These are phyloP conservation scores for Jacana jacana DNA, from an alignment of 2,113 vertebrate genomes.

Conservation along the genomic window DNA sequence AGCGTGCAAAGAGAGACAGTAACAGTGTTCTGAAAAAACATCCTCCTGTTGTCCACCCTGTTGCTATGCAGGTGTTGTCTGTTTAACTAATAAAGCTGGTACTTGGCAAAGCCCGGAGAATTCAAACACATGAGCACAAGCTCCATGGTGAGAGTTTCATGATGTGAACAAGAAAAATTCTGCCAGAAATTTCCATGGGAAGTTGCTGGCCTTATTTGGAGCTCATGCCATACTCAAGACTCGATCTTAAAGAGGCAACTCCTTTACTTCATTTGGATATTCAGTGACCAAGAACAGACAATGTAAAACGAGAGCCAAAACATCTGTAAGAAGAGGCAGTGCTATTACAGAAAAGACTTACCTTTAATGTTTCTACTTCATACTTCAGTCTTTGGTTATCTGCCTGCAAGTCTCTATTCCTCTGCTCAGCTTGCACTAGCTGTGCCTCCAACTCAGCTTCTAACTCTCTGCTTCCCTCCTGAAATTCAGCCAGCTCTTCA, in stretches of 20 bases:
- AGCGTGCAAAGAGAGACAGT: neutral
- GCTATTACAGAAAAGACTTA: constrained; percentile 30
- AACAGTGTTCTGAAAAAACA: neutral
- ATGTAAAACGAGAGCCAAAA: neutral
- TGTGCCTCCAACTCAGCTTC: constrained; percentile 97
- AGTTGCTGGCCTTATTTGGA: constrained; percentile 1
- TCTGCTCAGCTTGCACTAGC: constrained; percentile 91
- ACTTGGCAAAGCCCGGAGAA: neutral
- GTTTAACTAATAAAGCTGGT: neutral
- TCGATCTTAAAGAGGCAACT: neutral
- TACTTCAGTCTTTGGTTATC: constrained; percentile 95
- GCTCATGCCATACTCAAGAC: neutral
- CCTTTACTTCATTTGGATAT: neutral
- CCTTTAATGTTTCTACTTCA: constrained; percentile 91
- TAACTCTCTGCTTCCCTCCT: constrained; percentile 95
- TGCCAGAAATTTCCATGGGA: neutral
- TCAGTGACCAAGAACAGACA: neutral
- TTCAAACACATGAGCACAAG: neutral
- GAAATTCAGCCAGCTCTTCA: constrained; percentile 97
- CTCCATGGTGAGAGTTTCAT: neutral
- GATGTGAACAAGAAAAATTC: neutral
- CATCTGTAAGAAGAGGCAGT: neutral
- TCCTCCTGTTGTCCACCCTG: neutral
- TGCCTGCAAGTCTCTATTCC: constrained; percentile 90
- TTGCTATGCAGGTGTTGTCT: neutral